Evolutionary conservation across 2,888 invertebrate genomes (phyloP).

Genomic region (Stenolophus ochropezus): DNA sequence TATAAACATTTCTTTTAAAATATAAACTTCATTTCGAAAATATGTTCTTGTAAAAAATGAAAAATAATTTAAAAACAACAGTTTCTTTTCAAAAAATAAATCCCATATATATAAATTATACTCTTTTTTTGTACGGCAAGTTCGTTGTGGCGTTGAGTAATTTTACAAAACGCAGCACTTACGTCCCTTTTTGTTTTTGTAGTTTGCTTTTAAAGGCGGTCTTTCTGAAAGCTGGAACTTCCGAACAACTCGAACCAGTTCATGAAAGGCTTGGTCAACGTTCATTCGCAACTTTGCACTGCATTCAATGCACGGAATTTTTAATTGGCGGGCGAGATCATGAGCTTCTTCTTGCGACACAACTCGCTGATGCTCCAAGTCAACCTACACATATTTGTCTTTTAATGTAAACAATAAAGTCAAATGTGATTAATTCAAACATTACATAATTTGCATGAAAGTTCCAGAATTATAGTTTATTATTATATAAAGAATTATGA

Average conservation of each 20-base stretch:
- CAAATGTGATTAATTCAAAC: too few relatives aligned
- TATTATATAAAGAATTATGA: too few relatives aligned
- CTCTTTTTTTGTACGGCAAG: slow-evolving; percentile 60
- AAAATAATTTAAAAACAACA: slow-evolving; percentile 46
- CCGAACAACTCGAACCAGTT: slow-evolving; percentile 92
- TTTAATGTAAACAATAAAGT: too few relatives aligned
- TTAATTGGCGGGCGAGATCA: slow-evolving; percentile 88
- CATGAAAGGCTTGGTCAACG: slow-evolving; percentile 97
- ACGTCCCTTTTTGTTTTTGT: slow-evolving; percentile 83
- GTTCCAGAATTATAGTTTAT: too few relatives aligned
- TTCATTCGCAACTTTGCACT: slow-evolving; percentile 97
- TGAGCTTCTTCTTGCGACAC: slow-evolving; percentile 93
- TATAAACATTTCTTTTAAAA: slow-evolving; percentile 46
- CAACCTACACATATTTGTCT: slow-evolving; percentile 74
- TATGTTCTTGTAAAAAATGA: slow-evolving; percentile 41
- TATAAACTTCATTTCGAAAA: slow-evolving; percentile 43
- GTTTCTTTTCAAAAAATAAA: slow-evolving; percentile 39
- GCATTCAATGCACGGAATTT: slow-evolving; percentile 97
- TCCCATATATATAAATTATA: slow-evolving; percentile 48
- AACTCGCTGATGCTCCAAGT: slow-evolving; percentile 91
- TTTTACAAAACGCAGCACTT: slow-evolving; percentile 84
- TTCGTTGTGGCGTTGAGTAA: slow-evolving; percentile 51
- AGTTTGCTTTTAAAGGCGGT: slow-evolving; percentile 84
- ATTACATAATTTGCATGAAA: background rate
- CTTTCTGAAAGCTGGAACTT: slow-evolving; percentile 94